Evolutionary conservation across 2,888 invertebrate species (phyloP), one percentile per base, ranked within the genome.

Genomic region (Drosophila subquinaria): DNA sequence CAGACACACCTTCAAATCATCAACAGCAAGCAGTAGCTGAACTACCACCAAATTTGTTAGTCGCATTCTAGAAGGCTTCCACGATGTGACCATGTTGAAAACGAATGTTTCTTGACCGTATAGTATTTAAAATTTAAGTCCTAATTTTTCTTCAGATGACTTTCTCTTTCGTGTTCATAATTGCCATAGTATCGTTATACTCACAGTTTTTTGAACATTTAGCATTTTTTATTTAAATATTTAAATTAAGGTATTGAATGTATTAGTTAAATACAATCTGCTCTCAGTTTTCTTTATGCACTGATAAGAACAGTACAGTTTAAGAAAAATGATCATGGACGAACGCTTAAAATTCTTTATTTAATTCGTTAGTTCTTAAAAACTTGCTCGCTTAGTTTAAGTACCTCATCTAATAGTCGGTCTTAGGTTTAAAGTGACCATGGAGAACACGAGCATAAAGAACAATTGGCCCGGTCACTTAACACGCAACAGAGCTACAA

Each of bases 1-100:
- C 11, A 20, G 45, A 45, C 57, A 57, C 57, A 57, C 57, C 57
- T 43, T 43, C 1, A 30, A 56, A 53, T 11, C 15, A 27, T 30
- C 30, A 48, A 15, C 10, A 15, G 30, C 30, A 15, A 11, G 3
- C 5, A 30, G 13, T n/a, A 13, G 23, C 6, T n/a, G 3, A 20
- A 11, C 17, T 17, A 35, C 30, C 10, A 50, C 35, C 27, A 30
- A 48, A 35, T 11, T 35, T 20, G 17, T 1, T 9, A 13, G 4
- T 13, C 8, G 13, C 13, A 8, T 51, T 36, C 13, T 17, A 48
- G 30, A 20, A 45, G 2, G 11, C 3, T 17, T 4, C 11, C 30
- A 30, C 3, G 11, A 50, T 3, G 33, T 50, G 33, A 17, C 17
- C 30, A 23, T 42, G 27, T 6, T 35, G 4, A 11, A 35, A 45